These are phyloP conservation scores for Anguilla rostrata DNA, from an alignment of 2,113 vertebrate species.

Conservation along the genomic window DNA sequence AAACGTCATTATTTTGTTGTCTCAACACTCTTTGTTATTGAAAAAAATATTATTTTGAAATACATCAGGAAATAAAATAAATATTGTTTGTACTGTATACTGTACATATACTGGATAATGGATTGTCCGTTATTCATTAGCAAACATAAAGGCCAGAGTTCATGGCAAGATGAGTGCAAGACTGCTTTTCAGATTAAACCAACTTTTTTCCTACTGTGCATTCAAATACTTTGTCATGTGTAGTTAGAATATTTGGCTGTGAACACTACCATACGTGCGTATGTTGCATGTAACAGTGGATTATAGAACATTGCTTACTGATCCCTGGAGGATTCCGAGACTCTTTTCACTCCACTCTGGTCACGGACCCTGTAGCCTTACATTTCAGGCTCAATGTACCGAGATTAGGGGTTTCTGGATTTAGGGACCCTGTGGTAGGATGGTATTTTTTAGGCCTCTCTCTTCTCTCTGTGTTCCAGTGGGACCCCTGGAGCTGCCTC, in stretches of 20 bases:
- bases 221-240: not conserved
- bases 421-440: not conserved
- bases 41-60: not conserved
- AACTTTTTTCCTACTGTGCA: not conserved
- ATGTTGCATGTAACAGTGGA: not conserved
- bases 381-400: too few relatives aligned
- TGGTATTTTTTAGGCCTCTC: not conserved
- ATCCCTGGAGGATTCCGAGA: too few relatives aligned
- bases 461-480: conserved; percentile 61
- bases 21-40: not conserved
- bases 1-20: not conserved
- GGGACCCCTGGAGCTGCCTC: conserved; percentile 80
- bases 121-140: not conserved
- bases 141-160: not conserved
- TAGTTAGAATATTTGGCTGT: not conserved
- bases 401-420: not conserved
- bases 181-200: too few relatives aligned
- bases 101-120: not conserved
- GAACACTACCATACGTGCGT: not conserved
- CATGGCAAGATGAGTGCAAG: not conserved
- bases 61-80: not conserved
- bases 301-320: not conserved
- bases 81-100: not conserved
- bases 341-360: too few relatives aligned
- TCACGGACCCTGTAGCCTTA: too few relatives aligned